A percentile compares a stretch with the other conserved stretches of the same genome.
Evolutionary conservation across 2,797 vertebrate genomes (phyloP).

Genomic region (Trichosurus vulpecula): DNA sequence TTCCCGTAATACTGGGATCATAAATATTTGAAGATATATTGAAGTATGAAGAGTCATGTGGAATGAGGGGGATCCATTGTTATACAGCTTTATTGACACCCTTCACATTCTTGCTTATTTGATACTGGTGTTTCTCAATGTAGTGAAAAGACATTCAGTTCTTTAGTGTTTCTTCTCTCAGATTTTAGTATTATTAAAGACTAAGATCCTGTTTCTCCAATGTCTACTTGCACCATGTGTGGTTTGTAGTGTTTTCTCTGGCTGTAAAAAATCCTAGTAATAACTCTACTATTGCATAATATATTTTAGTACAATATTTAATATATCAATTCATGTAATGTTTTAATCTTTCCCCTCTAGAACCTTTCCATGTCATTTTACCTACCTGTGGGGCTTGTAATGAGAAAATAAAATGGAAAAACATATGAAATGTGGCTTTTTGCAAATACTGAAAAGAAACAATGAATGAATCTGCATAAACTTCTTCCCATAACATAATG

Average conservation of each 20-base stretch:
- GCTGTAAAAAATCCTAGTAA: slow-evolving; percentile 9
- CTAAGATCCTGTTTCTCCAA: not conserved
- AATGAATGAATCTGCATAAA: slow-evolving; percentile 71
- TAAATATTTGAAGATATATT: not conserved
- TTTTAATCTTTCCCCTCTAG: not conserved
- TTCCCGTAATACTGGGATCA: not conserved
- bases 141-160: not conserved
- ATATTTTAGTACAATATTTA: slow-evolving; percentile 32
- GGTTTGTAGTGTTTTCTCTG: slow-evolving; percentile 44
- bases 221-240: not conserved
- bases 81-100: rapidly evolving
- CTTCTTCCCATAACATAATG: slow-evolving; percentile 58
- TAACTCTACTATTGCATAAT: slow-evolving; percentile 34
- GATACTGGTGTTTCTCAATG: not conserved
- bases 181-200: slow-evolving; percentile 39
- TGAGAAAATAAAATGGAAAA: slow-evolving; percentile 36
- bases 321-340: not conserved
- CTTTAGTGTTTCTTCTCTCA: not conserved
- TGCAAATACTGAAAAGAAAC: slow-evolving; percentile 25
- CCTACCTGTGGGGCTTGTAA: slow-evolving; percentile 5
- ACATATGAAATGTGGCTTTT: slow-evolving; percentile 62
- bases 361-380: slow-evolving; percentile 43
- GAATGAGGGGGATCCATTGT: not conserved
- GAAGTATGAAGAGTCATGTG: not conserved
- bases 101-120: not conserved